Evolutionary conservation across 2,888 invertebrate genomes (phyloP).

Genomic region (Meteorus colon): DNA sequence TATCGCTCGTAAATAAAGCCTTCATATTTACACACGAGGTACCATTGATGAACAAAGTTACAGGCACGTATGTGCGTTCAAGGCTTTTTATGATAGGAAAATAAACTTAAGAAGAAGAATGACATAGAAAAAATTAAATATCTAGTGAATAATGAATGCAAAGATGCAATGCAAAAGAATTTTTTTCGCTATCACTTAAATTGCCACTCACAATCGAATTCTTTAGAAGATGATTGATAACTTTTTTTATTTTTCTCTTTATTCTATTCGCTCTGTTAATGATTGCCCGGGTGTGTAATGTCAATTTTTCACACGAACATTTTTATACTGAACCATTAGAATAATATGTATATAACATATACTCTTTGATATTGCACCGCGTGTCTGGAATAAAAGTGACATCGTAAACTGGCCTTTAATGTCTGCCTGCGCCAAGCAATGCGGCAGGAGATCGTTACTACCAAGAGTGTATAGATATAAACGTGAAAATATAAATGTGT

Average conservation of each 20-base stretch:
- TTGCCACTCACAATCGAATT: not conserved
- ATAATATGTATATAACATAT: not conserved
- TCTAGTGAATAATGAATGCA: not conserved
- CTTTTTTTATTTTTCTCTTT: not conserved
- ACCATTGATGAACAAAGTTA: conserved; percentile 26
- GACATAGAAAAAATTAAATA: not conserved
- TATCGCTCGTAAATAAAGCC: conserved; percentile 31
- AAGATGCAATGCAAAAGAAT: not conserved
- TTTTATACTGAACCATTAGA: not conserved
- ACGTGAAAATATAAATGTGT: conserved; percentile 2
- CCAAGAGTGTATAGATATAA: not conserved
- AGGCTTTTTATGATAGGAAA: not conserved
- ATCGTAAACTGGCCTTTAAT: conserved; percentile 54
- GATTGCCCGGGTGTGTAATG: conserved; percentile 2
- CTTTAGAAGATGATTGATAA: too few species aligned
- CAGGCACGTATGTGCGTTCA: not conserved
- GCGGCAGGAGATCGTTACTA: conserved; percentile 25
- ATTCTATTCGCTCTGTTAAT: not conserved
- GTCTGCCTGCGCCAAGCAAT: conserved; percentile 45
- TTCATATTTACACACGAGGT: not conserved
- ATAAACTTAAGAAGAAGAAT: not conserved
- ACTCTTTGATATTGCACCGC: conserved; percentile 12
- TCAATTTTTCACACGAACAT: conserved; percentile 6
- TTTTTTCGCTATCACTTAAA: not conserved
- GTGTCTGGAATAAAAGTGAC: conserved; percentile 50